Evolutionary conservation across 2,888 invertebrate genomes (phyloP).

Genomic region (Ametastegia equiseti): DNA sequence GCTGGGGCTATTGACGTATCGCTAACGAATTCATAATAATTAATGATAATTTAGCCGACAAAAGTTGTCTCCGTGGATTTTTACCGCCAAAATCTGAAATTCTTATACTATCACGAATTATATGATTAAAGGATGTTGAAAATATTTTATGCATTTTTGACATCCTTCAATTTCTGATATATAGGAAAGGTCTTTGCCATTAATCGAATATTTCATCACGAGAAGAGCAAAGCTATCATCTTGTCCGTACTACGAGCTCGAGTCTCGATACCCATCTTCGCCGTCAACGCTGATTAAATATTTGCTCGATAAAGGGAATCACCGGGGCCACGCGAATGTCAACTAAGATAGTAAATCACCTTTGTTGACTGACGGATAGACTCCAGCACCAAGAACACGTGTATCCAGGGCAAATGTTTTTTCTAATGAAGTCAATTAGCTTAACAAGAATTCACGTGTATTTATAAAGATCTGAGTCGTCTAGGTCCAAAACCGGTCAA

Average conservation of each 20-base stretch:
- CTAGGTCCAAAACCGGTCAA: too few relatives aligned
- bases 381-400: not conserved
- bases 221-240: not conserved
- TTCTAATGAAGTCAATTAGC: not conserved
- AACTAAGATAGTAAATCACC: not conserved
- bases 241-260: not conserved
- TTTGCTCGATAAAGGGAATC: constrained; percentile 21
- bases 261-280: not conserved
- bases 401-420: not conserved
- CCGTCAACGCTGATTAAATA: constrained; percentile 13
- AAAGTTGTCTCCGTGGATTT: not conserved
- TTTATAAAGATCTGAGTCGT: too few relatives aligned
- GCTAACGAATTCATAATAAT: not conserved
- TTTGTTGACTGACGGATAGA: constrained; percentile 9
- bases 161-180: not conserved
- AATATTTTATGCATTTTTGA: not conserved
- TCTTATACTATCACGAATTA: not conserved
- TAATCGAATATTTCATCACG: not conserved
- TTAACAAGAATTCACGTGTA: not conserved
- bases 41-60: not conserved
- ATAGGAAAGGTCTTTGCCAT: not conserved
- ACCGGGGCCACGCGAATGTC: not conserved
- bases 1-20: not conserved
- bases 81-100: not conserved
- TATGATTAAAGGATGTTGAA: not conserved